Evolutionary conservation across 2,888 invertebrate genomes (phyloP).

Genomic region (Lepidochrysops patricia): DNA sequence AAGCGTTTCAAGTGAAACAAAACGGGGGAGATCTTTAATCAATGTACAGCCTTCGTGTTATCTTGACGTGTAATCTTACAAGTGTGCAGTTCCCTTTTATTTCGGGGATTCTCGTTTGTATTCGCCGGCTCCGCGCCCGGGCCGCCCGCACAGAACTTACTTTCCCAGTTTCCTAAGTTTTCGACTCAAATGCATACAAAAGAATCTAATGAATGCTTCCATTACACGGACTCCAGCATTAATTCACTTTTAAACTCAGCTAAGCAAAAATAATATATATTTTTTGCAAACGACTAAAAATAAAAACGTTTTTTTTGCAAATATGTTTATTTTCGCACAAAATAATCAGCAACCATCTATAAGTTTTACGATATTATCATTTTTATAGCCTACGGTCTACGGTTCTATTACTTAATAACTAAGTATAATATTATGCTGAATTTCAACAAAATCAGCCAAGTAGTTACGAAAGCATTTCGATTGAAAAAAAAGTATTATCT

Average conservation of each 20-base stretch:
- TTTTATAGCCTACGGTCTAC: too few relatives aligned
- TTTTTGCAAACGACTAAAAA: too few relatives aligned
- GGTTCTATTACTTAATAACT: too few relatives aligned
- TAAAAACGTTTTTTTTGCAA: too few relatives aligned
- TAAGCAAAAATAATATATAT: too few relatives aligned
- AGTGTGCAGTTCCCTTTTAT: not conserved
- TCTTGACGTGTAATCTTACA: not conserved
- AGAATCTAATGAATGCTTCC: not conserved
- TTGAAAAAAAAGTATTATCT: too few relatives aligned
- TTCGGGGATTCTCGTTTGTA: not conserved
- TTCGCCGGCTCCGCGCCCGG: not conserved
- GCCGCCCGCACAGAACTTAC: not conserved
- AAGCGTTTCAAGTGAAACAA: not conserved
- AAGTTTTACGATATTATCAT: too few relatives aligned
- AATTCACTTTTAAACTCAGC: not conserved
- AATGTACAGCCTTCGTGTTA: not conserved
- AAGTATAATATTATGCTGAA: too few relatives aligned
- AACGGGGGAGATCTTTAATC: not conserved
- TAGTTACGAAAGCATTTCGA: too few relatives aligned
- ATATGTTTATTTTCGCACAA: too few relatives aligned
- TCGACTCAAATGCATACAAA: conserved; percentile 2
- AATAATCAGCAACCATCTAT: too few relatives aligned
- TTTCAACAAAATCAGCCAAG: too few relatives aligned
- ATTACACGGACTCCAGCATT: not conserved
- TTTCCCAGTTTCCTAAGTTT: not conserved